These are phyloP conservation scores for Linurgus olivaceus DNA, from an alignment of 2,797 vertebrate species.

Conservation along the genomic window DNA sequence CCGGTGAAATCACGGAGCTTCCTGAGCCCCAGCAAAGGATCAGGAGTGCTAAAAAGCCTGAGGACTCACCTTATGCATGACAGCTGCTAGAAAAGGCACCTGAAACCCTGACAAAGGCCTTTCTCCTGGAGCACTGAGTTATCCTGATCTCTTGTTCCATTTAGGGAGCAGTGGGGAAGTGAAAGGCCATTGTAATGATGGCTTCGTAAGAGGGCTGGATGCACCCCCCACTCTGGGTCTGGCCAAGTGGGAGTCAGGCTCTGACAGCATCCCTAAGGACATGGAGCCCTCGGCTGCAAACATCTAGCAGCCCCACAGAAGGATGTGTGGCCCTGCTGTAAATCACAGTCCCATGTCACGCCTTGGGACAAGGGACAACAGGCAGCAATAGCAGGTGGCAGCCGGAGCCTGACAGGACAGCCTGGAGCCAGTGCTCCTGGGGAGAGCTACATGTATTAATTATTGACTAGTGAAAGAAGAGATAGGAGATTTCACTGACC, in stretches of 20 bases:
- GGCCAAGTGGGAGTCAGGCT: neutral
- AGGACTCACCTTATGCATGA: neutral
- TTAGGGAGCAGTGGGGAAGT: neutral
- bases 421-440: neutral
- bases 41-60: fast-evolving
- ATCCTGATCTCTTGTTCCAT: neutral
- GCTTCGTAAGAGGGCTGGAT: neutral
- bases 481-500: neutral
- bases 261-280: neutral
- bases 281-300: neutral
- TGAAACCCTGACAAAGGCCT: fast-evolving
- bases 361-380: neutral
- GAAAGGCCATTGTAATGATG: neutral
- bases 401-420: neutral
- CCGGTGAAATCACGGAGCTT: fast-evolving
- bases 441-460: neutral
- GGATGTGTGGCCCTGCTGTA: neutral
- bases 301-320: neutral
- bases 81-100: neutral
- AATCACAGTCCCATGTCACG: fast-evolving
- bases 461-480: neutral
- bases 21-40: neutral
- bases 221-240: neutral
- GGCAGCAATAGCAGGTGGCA: neutral
- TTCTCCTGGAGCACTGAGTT: neutral